These are phyloP conservation scores for Fukomys damarensis DNA, from an alignment of 2,113 vertebrate species.

Conservation along the genomic window DNA sequence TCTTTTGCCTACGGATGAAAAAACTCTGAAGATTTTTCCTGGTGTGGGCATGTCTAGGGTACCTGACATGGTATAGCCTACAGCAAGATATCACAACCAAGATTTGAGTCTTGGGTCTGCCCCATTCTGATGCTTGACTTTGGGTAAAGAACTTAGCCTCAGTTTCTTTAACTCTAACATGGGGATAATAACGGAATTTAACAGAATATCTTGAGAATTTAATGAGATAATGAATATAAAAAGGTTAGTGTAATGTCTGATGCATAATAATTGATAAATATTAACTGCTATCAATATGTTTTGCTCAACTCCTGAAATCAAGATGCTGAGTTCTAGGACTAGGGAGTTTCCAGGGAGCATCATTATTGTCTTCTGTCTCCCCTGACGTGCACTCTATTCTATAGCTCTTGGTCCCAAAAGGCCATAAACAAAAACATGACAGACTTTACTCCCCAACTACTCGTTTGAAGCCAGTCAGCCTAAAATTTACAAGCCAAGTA, in stretches of 20 bases:
- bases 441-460: not conserved
- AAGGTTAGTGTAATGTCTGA: not conserved
- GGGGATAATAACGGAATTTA: not conserved
- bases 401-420: not conserved
- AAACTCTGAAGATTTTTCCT: not conserved
- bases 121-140: not conserved
- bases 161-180: constrained; percentile 33
- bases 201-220: not conserved
- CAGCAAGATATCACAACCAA: not conserved
- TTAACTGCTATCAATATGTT: not conserved
- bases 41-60: not conserved
- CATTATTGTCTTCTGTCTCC: not conserved
- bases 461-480: not conserved
- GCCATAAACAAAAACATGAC: not conserved
- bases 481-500: not conserved
- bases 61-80: not conserved
- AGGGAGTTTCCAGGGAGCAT: not conserved
- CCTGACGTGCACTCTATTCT: not conserved
- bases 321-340: not conserved
- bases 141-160: not conserved
- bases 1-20: not conserved
- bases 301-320: not conserved
- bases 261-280: not conserved
- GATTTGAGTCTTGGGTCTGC: not conserved
- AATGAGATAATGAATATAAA: not conserved